Percentiles rank a stretch among this genome's conserved stretches.
Conservation (phyloP, 2,888 invertebrate species). For the Melikaiella ostensackeni region DNA sequence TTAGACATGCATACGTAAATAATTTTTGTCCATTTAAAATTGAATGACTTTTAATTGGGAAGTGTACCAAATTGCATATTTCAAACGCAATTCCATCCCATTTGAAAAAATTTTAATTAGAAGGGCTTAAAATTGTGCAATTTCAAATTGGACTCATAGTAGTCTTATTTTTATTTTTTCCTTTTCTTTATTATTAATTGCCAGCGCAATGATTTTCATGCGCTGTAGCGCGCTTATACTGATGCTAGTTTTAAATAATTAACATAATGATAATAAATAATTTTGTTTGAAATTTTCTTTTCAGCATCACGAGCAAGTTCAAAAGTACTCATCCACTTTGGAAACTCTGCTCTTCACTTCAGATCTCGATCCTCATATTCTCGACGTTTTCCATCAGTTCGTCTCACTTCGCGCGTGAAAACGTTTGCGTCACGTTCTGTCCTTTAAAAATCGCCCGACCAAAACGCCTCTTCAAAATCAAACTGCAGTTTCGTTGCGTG, state of each 20-base stretch:
- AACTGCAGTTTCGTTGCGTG: neutral
- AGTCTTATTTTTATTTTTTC: no score
- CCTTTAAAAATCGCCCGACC: neutral
- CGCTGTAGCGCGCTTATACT: no score
- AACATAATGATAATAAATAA: neutral
- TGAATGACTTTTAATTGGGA: no score
- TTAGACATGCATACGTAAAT: no score
- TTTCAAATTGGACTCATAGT: no score
- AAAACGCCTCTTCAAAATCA: neutral
- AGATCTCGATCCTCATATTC: conserved; percentile 96
- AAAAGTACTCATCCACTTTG: conserved; percentile 96
- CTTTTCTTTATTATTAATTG: no score
- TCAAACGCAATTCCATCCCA: no score
- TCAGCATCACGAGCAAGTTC: conserved; percentile 98
- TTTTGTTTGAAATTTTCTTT: conserved; percentile 70
- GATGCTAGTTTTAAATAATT: conserved; percentile 13
- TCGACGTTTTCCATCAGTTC: conserved; percentile 98
- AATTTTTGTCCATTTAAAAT: no score
- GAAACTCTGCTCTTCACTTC: conserved; percentile 97
- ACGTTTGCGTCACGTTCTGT: conserved; percentile 39
- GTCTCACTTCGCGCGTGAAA: conserved; percentile 89
- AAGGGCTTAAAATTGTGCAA: no score
- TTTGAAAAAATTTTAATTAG: no score
- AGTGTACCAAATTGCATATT: no score
- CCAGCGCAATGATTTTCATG: no score